phyloP scores from a whole-genome alignment of 1,140 invertebrate genomes.

The Augochlora pura region DNA sequence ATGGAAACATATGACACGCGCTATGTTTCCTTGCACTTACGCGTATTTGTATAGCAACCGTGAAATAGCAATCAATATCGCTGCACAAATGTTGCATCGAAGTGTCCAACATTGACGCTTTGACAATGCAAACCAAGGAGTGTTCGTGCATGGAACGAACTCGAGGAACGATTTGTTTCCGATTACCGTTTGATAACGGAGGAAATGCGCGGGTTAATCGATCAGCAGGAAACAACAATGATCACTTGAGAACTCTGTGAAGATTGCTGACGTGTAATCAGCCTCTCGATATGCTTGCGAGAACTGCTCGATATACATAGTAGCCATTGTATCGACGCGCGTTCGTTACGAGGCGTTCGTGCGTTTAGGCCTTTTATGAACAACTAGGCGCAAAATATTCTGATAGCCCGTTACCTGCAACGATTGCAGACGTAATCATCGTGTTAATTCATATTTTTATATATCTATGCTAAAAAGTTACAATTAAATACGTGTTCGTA shows the following conservation, averaged over 20 bases:
- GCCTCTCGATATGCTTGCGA: conserved; percentile 6
- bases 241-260: conserved; percentile 21
- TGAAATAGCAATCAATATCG: too few relatives aligned
- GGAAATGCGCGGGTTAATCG: conserved; percentile 18
- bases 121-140: not conserved
- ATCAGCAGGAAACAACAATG: conserved; percentile 28
- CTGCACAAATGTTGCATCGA: not conserved
- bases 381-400: not conserved
- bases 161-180: not conserved
- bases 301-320: conserved; percentile 23
- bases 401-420: too few relatives aligned
- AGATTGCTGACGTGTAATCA: conserved; percentile 33
- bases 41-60: too few relatives aligned
- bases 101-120: not conserved
- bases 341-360: conserved; percentile 19
- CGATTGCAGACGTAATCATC: too few relatives aligned
- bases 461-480: too few relatives aligned
- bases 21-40: too few relatives aligned
- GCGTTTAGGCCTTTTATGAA: conserved; percentile 5
- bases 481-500: too few relatives aligned
- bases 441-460: too few relatives aligned
- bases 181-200: conserved; percentile 9
- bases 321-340: conserved; percentile 15
- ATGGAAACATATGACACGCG: too few relatives aligned
- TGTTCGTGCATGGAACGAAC: not conserved